Base-by-base conservation (phyloP, 2,797 vertebrate genomes). In the Trichosurus vulpecula region DNA sequence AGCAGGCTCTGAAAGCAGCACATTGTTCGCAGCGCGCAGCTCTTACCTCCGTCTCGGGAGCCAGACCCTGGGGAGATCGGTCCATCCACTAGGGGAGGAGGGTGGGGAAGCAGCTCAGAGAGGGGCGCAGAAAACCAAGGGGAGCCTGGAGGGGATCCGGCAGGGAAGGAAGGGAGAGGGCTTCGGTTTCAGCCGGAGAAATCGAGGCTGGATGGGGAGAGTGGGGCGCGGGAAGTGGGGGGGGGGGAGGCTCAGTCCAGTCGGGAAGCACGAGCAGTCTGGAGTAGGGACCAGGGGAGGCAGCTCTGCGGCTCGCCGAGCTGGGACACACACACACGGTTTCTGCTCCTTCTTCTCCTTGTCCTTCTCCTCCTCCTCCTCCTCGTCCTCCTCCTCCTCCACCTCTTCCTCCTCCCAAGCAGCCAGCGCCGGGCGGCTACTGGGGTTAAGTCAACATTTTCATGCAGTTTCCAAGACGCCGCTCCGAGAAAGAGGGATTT, bases 381-480 rank as follows among this genome's bases (percentile, higher is more conserved):
- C 96, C 94, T 97, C 91, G 95, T 90, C 94, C 93, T 95, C 57
- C 93, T 96, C 97, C 95, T 96, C 97, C 61, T 54, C 9, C 56
- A 93, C 97, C 96, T 96, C 97, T 95, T 97, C 97, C 93, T 98
- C 95, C 97, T 95, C 97, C 94, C 95, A n/a, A 96, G 97, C 98
- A 97, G 98, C 98, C 98, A 96, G 98, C 94, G 97, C 98, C 98
- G 94, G 98, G 96, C 97, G 97, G 95, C 96, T 98, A 94, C 97
- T 54, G 93, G 96, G 98, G 97, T 97, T 98, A 99, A 98, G 99
- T 99, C 98, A 98, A 99, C 99, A 99, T 99, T 96, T 98, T 98
- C 98, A 98, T 94, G 98, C 98, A 95, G 98, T 96, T 98, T 96
- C 96, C 95, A 95, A 91, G 97, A 74, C 98, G 96, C 97, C 96